A percentile compares a stretch with the other conserved stretches of the same genome.
Conservation (phyloP, 2,113 vertebrate genomes). For the Melozone crissalis region DNA sequence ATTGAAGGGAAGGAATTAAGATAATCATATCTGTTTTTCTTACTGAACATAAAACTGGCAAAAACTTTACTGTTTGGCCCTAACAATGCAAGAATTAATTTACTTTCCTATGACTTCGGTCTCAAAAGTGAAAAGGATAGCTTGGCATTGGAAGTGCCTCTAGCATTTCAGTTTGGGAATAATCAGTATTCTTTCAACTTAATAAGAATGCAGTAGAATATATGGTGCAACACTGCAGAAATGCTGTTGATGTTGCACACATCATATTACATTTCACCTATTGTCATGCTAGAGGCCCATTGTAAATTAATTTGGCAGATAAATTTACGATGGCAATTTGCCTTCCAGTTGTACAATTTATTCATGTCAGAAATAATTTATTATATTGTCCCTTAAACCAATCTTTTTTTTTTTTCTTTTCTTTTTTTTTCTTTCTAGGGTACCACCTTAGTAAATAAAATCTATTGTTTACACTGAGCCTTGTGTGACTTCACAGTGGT, state of each 20-base stretch:
- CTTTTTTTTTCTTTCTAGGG: background rate
- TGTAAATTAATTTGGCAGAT: constrained; percentile 69
- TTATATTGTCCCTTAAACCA: constrained; percentile 11
- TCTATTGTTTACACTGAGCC: constrained; percentile 14
- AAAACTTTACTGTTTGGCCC: background rate
- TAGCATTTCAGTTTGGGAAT: background rate
- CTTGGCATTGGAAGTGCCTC: background rate
- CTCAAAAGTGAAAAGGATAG: background rate
- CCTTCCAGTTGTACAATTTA: constrained; percentile 66
- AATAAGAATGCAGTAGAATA: background rate
- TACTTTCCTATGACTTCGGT: background rate
- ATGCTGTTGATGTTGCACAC: background rate
- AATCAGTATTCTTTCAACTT: background rate
- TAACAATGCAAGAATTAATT: background rate
- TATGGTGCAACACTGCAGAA: background rate
- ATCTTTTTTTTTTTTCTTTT: background rate
- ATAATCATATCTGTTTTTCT: background rate
- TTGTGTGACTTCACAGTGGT: constrained; percentile 38
- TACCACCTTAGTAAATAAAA: constrained; percentile 48
- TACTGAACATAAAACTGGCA: background rate
- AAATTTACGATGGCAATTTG: constrained; percentile 61
- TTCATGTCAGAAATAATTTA: constrained; percentile 69
- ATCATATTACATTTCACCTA: background rate
- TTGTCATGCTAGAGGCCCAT: constrained; percentile 8
- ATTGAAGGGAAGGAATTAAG: background rate